Percentiles rank a stretch among this genome's conserved stretches.
Conservation (phyloP, 2,888 invertebrate genomes). For the Pteria penguin region DNA sequence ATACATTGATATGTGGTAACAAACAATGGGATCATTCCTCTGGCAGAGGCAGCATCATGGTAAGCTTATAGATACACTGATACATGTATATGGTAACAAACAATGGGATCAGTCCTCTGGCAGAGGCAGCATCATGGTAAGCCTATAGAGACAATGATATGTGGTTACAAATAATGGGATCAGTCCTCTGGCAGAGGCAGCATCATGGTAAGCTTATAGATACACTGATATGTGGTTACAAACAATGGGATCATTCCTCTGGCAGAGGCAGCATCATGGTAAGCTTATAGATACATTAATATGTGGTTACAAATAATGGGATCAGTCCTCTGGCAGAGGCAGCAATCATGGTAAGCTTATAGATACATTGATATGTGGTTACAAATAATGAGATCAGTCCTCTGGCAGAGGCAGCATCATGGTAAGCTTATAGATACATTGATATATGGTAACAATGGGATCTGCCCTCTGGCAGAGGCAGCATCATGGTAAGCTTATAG, state of each 20-base stretch:
- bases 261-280: not conserved
- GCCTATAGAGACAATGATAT: not conserved
- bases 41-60: constrained; percentile 56
- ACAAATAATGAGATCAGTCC: not conserved
- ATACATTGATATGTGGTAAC: constrained; percentile 71
- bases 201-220: not conserved
- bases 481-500: no score
- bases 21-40: constrained; percentile 53
- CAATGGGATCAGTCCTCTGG: not conserved
- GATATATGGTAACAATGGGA: no score
- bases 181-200: not conserved
- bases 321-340: not conserved
- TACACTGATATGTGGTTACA: not conserved
- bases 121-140: not conserved
- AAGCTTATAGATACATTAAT: not conserved
- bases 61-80: not conserved
- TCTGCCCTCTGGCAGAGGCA: no score
- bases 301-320: not conserved
- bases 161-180: not conserved
- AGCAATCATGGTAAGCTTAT: not conserved
- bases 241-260: not conserved
- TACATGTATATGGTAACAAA: not conserved
- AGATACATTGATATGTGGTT: not conserved
- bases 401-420: not conserved
- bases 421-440: not conserved